Evolutionary conservation across 2,113 vertebrate species (phyloP).

Genomic region (Tetrax tetrax): DNA sequence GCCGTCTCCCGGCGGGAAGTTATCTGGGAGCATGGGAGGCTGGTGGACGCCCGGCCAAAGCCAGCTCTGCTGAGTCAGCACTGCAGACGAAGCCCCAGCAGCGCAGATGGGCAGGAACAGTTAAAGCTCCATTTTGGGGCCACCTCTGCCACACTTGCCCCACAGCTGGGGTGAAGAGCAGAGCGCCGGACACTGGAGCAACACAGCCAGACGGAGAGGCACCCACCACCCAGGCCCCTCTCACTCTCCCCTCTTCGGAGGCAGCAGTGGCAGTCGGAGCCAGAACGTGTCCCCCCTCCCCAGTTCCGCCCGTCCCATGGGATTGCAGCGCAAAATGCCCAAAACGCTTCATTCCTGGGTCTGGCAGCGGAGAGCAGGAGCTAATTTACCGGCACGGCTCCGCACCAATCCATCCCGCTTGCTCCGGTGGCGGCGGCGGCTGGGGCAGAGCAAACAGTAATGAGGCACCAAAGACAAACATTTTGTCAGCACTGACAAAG

Average conservation of each 20-base stretch:
- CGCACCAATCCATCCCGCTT: background rate
- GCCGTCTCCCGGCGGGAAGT: background rate
- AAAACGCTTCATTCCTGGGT: accelerated
- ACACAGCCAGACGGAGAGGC: background rate
- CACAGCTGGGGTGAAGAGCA: background rate
- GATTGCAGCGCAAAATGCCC: accelerated
- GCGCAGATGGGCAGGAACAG: accelerated
- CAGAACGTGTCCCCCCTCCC: accelerated
- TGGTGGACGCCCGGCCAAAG: background rate
- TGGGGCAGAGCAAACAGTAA: background rate
- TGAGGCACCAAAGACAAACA: background rate
- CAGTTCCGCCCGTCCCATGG: accelerated
- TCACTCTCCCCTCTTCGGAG: background rate
- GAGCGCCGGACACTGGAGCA: too few species aligned
- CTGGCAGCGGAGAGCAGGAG: accelerated
- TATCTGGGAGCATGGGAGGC: background rate
- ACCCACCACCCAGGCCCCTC: background rate
- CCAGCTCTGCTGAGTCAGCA: background rate
- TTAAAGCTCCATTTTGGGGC: background rate
- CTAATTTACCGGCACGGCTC: background rate
- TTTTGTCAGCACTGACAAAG: background rate
- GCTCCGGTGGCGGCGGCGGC: background rate
- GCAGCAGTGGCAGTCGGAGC: background rate
- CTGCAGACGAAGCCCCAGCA: background rate
- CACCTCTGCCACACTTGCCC: too few species aligned